Evolutionary conservation across 2,797 vertebrate genomes (phyloP).

Genomic region (Coreius guichenoti): DNA sequence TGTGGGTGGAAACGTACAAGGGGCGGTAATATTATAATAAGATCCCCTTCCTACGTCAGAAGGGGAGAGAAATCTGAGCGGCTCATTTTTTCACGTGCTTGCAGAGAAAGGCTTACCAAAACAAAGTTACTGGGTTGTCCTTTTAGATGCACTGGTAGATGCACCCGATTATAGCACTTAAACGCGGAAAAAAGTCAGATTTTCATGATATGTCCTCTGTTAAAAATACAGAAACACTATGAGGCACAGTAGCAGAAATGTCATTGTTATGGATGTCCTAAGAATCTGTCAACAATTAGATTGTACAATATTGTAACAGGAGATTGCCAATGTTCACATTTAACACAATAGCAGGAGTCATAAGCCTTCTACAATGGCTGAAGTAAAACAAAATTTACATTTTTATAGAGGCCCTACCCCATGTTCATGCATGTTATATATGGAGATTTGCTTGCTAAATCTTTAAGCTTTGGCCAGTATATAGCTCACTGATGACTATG

Average conservation of each 20-base stretch:
- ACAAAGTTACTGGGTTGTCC: no score
- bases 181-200: no score
- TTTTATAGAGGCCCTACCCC: background rate
- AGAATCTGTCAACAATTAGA: background rate
- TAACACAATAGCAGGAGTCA: background rate
- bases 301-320: background rate
- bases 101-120: no score
- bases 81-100: no score
- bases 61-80: no score
- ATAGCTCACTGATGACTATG: background rate
- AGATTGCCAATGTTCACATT: background rate
- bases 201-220: no score
- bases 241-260: background rate
- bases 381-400: background rate
- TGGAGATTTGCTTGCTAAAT: background rate
- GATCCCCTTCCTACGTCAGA: no score
- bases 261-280: slow-evolving; percentile 3
- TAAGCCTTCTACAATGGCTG: background rate
- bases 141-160: no score
- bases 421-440: background rate
- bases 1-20: no score
- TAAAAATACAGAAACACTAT: background rate
- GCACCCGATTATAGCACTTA: no score
- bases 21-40: no score
- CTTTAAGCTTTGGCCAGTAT: background rate